phyloP scores from a whole-genome alignment of 2,888 invertebrate species.

The Drosophila pullipes region DNA sequence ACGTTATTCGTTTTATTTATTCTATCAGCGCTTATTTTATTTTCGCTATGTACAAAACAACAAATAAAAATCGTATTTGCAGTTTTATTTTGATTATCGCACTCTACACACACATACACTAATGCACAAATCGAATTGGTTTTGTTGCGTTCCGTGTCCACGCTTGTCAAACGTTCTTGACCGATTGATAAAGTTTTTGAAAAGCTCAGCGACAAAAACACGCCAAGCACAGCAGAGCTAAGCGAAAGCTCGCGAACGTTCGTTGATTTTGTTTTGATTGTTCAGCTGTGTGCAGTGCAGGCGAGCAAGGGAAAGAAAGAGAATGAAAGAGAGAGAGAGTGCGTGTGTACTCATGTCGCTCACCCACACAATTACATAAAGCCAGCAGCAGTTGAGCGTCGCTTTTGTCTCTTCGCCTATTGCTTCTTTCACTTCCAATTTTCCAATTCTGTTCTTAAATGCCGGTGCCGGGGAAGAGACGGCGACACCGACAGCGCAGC shows the following conservation, averaged over 20 bases:
- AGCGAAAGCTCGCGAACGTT: constrained; percentile 50
- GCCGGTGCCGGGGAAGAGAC: constrained; percentile 33
- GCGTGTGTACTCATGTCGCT: constrained; percentile 45
- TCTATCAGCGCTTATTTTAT: constrained; percentile 30
- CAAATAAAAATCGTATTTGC: constrained; percentile 28
- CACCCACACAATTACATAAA: constrained; percentile 37
- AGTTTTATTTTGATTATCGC: constrained; percentile 69
- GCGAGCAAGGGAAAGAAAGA: constrained; percentile 21
- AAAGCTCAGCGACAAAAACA: constrained; percentile 76
- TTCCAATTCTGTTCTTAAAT: constrained; percentile 54
- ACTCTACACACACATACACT: constrained; percentile 49
- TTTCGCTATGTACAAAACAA: constrained; percentile 22
- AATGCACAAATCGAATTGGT: constrained; percentile 13
- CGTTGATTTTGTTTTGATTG: constrained; percentile 70
- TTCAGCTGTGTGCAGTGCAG: constrained; percentile 62
- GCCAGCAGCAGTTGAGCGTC: constrained; percentile 12
- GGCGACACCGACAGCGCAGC: constrained; percentile 33
- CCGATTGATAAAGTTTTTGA: constrained; percentile 84
- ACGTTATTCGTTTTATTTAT: constrained; percentile 10
- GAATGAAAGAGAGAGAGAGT: neutral
- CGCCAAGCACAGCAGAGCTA: constrained; percentile 28
- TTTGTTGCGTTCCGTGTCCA: constrained; percentile 55
- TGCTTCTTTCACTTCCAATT: constrained; percentile 73
- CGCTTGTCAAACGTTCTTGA: constrained; percentile 84
- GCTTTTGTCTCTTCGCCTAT: constrained; percentile 53